Evolutionary conservation across 2,888 invertebrate species (phyloP), one percentile per base, ranked within the genome.

Genomic region (Caenorhabditis doughertyi): DNA sequence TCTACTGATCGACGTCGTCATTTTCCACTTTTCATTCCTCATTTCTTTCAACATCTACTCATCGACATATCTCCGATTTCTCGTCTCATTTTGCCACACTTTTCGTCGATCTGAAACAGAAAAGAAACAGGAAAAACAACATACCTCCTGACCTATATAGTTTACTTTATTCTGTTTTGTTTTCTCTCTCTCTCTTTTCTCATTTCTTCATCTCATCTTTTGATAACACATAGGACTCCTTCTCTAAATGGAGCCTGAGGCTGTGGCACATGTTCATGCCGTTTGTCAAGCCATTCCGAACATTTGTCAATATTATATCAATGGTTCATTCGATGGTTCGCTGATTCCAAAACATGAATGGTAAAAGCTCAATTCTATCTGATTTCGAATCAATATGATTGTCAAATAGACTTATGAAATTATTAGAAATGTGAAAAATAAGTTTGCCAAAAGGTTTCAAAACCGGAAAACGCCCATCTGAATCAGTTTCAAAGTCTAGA

Each of bases 71-170:
- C 65, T 65, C 65, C 51, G 51, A 65, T 65, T 65, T 65, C 65
- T 65, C 35, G 9, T 32, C 32, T 32, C 49, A 51, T 35, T 65
- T 65, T 49, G n/a, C 47, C 5, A 7, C 23, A n/a, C n/a, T n/a
- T n/a, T n/a, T n/a, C n/a, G n/a, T 23, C 35, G 32, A 64, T 65
- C 65, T 65, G 65, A 65, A 65, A 65, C 65, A 65, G 51, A 49
- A 47, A 49, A 65, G n/a, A 35, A 21, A 35, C n/a, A 11, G 16
- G 7, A 32, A 47, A 29, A 65, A 29, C 47, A 64, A 32, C 47
- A 49, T 21, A 64, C 47, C 64, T 47, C 64, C 64, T 64, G 64
- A 64, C 64, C 47, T 62, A 16, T 4, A 7, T 32, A 13, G 13
- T 39, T 47, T 49, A 64, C 29, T 64, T 35, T 58, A 42, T 42